Evolutionary conservation across 2,797 vertebrate species (phyloP).

Genomic region (Sebastiscus albofasciatus): DNA sequence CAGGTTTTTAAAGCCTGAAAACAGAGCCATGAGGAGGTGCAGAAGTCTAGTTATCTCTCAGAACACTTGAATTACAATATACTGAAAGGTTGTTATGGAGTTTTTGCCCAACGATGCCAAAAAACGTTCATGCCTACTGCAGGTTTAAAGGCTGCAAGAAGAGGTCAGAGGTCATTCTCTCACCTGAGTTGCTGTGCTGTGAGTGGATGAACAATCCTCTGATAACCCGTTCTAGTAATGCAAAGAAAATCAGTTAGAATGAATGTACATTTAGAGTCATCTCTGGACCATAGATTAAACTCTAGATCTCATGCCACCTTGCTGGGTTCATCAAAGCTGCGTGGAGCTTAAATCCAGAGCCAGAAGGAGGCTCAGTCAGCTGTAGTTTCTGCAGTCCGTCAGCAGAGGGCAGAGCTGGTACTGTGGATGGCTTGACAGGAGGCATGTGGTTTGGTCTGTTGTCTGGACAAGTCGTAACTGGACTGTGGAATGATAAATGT

Average conservation of each 20-base stretch:
- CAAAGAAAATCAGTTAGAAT: slow-evolving; percentile 28
- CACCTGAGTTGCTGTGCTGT: slow-evolving; percentile 45
- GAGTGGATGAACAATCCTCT: slow-evolving; percentile 23
- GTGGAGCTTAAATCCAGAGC: slow-evolving; percentile 6
- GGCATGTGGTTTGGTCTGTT: slow-evolving; percentile 46
- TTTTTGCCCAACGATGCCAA: too few species aligned
- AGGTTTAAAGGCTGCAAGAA: not conserved
- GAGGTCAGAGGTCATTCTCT: slow-evolving; percentile 30
- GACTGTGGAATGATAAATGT: slow-evolving; percentile 69
- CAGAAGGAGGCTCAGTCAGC: slow-evolving; percentile 9
- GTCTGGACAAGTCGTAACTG: slow-evolving; percentile 46
- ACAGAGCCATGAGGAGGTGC: too few species aligned
- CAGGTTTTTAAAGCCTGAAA: too few species aligned
- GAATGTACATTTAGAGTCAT: not conserved
- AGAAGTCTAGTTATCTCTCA: too few species aligned
- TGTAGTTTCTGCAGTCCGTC: slow-evolving; percentile 64
- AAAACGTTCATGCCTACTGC: too few species aligned
- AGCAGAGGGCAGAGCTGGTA: slow-evolving; percentile 72
- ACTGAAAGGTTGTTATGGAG: too few species aligned
- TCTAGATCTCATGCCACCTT: slow-evolving; percentile 50
- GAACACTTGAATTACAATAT: too few species aligned
- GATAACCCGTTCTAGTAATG: slow-evolving; percentile 21
- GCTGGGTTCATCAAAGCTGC: slow-evolving; percentile 25
- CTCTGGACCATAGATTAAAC: not conserved
- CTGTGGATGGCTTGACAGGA: slow-evolving; percentile 22